Conservation (phyloP, 2,888 invertebrate species). For the Drosophila aldrichi region DNA sequence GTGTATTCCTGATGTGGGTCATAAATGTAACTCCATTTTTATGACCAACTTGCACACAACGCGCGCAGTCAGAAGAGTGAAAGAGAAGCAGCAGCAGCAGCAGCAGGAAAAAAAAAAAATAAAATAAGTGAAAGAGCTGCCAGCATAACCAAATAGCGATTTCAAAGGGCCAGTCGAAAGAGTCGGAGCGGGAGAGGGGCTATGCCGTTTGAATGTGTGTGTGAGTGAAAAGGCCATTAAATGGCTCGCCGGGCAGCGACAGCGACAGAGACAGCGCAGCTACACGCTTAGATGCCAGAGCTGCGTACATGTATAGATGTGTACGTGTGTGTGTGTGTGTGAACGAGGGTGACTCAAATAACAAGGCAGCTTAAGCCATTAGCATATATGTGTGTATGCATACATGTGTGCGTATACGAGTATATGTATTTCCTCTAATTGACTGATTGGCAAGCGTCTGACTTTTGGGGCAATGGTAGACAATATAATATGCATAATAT, state of each 20-base stretch:
- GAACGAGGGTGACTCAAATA: constrained; percentile 54
- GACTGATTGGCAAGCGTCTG: constrained; percentile 44
- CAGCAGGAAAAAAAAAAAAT: not conserved
- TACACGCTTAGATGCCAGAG: constrained; percentile 20
- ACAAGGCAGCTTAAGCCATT: constrained; percentile 47
- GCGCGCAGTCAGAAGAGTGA: constrained; percentile 47
- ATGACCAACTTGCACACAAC: constrained; percentile 81
- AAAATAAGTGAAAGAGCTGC: constrained; percentile 70
- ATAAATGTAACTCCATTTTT: constrained; percentile 82
- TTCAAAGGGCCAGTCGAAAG: constrained; percentile 30
- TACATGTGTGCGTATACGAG: constrained; percentile 8
- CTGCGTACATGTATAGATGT: not conserved
- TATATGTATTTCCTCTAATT: constrained; percentile 38
- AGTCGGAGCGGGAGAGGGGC: not conserved
- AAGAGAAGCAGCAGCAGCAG: constrained; percentile 18
- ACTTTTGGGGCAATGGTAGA: constrained; percentile 20
- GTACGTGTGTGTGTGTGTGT: constrained; percentile 14
- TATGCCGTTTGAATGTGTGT: not conserved
- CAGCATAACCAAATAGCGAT: constrained; percentile 76
- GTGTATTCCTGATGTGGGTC: constrained; percentile 74
- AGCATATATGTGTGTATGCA: constrained; percentile 22
- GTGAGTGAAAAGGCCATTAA: constrained; percentile 61
- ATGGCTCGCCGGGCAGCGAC: constrained; percentile 52
- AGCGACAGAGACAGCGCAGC: not conserved
- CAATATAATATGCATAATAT: constrained; percentile 36